These are phyloP conservation scores for Drosophila nr. medialis DNA, from an alignment of 2,888 invertebrate genomes.

Conservation along the genomic window DNA sequence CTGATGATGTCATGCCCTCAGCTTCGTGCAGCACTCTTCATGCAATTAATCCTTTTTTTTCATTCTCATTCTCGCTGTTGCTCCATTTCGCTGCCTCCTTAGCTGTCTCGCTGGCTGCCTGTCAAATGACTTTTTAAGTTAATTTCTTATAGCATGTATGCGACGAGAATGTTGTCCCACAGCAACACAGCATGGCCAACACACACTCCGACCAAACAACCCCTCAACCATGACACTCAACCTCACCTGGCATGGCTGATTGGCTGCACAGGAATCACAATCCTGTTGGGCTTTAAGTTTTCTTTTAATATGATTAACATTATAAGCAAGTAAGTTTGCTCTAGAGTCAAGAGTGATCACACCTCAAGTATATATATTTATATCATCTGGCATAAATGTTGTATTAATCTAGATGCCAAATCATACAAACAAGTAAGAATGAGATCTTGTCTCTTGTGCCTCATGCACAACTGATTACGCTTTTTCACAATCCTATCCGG, in stretches of 20 bases:
- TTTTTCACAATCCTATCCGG: neutral
- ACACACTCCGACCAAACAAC: neutral
- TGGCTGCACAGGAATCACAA: conserved; percentile 36
- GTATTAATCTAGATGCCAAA: neutral
- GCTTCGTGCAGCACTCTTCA: conserved; percentile 49
- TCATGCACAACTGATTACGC: too few relatives aligned
- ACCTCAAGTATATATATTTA: neutral
- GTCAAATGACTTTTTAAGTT: conserved; percentile 80
- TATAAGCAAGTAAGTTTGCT: neutral
- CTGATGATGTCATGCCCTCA: conserved; percentile 39
- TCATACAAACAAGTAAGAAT: neutral
- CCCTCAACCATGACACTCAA: neutral
- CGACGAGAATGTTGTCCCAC: conserved; percentile 57
- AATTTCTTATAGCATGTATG: conserved; percentile 67
- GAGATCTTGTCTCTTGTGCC: neutral
- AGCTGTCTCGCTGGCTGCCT: conserved; percentile 44
- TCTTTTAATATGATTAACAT: conserved; percentile 21
- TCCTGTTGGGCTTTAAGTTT: conserved; percentile 32
- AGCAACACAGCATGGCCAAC: conserved; percentile 51
- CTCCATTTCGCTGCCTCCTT: conserved; percentile 16
- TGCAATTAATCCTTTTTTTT: conserved; percentile 78
- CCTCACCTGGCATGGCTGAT: conserved; percentile 38
- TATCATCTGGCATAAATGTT: neutral
- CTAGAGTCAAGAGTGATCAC: neutral
- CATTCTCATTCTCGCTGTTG: conserved; percentile 22